phyloP scores from a whole-genome alignment of 2,888 invertebrate species.

The Drosophila cracens region DNA sequence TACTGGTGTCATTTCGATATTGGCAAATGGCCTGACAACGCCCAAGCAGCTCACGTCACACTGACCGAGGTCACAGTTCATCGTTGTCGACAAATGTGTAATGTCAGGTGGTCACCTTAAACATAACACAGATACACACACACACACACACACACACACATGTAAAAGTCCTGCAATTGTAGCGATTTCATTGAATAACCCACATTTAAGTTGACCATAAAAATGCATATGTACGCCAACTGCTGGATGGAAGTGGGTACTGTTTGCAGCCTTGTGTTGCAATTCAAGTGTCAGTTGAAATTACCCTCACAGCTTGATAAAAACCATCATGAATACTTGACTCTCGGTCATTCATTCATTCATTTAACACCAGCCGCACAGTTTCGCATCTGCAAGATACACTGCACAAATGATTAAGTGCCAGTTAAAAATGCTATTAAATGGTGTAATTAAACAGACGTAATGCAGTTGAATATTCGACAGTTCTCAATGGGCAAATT shows the following conservation, averaged over 20 bases:
- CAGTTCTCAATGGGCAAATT: constrained; percentile 30
- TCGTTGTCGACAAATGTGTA: constrained; percentile 44
- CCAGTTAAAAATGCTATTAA: constrained; percentile 54
- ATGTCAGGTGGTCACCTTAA: constrained; percentile 27
- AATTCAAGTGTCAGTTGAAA: constrained; percentile 28
- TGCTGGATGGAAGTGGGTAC: constrained; percentile 3
- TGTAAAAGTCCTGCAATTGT: neutral
- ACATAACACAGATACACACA: constrained; percentile 2
- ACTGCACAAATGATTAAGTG: constrained; percentile 57
- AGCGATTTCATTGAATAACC: constrained; percentile 5
- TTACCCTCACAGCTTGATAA: constrained; percentile 19
- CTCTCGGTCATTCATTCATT: constrained; percentile 37
- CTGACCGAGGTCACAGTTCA: constrained; percentile 46
- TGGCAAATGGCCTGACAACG: constrained; percentile 35
- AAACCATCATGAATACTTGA: constrained; percentile 14
- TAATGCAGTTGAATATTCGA: constrained; percentile 42
- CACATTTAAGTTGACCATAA: constrained; percentile 4
- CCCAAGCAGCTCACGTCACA: constrained; percentile 35
- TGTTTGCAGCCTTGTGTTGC: constrained; percentile 19
- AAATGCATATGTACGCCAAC: constrained; percentile 3
- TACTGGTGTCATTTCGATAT: constrained; percentile 66
- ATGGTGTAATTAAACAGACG: constrained; percentile 64
- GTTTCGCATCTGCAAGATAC: constrained; percentile 10
- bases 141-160: neutral
- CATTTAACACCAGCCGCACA: constrained; percentile 36